phyloP scores from a whole-genome alignment of 2,113 vertebrate species.

The Irena cyanogastra region DNA sequence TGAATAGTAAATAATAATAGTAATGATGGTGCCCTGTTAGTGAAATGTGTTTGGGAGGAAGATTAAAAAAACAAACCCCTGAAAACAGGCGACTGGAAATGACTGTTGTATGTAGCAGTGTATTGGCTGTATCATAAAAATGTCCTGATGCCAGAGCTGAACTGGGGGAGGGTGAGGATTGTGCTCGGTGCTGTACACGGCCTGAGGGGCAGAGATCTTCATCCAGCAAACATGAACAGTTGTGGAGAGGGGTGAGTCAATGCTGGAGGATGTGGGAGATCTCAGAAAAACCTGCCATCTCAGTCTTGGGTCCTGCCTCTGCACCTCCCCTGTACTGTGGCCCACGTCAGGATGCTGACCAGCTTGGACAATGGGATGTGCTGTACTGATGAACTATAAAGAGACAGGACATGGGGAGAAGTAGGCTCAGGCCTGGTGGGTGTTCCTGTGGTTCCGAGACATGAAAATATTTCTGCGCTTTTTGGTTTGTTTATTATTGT shows the following conservation, averaged over 20 bases:
- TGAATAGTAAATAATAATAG: constrained; percentile 62
- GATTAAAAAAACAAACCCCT: background rate
- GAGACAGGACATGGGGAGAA: background rate
- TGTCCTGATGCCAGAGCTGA: background rate
- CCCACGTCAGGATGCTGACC: fast-evolving
- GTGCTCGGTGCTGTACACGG: background rate
- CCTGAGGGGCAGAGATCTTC: background rate
- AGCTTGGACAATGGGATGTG: background rate
- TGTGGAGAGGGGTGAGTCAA: background rate
- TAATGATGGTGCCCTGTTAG: constrained; percentile 36
- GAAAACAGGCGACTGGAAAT: background rate
- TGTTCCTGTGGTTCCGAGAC: background rate
- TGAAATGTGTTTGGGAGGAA: constrained; percentile 9
- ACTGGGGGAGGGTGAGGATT: background rate
- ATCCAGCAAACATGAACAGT: background rate
- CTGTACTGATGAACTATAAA: background rate
- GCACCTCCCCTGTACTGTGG: fast-evolving
- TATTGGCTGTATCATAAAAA: background rate
- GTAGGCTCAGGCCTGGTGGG: background rate
- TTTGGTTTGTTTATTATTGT: background rate
- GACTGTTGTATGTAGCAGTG: background rate
- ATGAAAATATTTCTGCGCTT: background rate
- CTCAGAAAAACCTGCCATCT: background rate
- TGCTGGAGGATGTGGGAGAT: background rate
- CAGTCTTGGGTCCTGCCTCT: background rate